A percentile compares a stretch with the other conserved stretches of the same genome.
phyloP scores from a whole-genome alignment of 2,113 vertebrate genomes.

The Sigmodon hispidus region DNA sequence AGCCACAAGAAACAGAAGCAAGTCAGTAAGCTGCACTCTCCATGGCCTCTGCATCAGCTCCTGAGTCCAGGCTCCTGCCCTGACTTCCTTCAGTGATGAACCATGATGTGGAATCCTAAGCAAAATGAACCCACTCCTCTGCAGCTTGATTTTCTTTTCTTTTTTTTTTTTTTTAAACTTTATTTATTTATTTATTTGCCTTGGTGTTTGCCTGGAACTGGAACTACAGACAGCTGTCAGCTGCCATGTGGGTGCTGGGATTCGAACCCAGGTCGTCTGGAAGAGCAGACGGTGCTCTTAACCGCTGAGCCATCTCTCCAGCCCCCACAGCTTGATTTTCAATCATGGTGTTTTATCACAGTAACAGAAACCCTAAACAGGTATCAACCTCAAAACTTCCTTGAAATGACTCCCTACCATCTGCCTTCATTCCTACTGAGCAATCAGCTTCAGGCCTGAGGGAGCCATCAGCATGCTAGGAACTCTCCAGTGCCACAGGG shows the following conservation, averaged over 20 bases:
- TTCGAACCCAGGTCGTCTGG: too few relatives aligned
- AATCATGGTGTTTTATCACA: not conserved
- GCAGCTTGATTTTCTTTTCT: not conserved
- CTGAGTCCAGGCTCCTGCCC: not conserved
- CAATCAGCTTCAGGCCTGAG: not conserved
- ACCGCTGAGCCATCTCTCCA: too few relatives aligned
- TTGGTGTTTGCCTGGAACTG: too few relatives aligned
- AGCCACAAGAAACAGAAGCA: not conserved
- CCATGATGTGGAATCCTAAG: not conserved
- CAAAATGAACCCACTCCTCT: not conserved
- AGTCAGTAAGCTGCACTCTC: not conserved
- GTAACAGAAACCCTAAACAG: not conserved
- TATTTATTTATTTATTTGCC: too few relatives aligned
- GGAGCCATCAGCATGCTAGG: not conserved
- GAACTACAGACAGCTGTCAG: too few relatives aligned
- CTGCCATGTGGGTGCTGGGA: too few relatives aligned
- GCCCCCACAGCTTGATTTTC: not conserved
- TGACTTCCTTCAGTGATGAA: not conserved
- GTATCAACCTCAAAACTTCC: not conserved
- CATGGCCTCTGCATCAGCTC: not conserved
- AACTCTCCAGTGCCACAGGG: rapidly evolving
- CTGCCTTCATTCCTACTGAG: not conserved
- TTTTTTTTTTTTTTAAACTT: too few relatives aligned
- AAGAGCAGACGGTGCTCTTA: too few relatives aligned
- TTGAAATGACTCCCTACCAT: too few relatives aligned